Percentiles rank a stretch among this genome's conserved stretches.
Evolutionary conservation across 1,140 invertebrate genomes (phyloP).

Genomic region (Macrosteles quadrilineatus): DNA sequence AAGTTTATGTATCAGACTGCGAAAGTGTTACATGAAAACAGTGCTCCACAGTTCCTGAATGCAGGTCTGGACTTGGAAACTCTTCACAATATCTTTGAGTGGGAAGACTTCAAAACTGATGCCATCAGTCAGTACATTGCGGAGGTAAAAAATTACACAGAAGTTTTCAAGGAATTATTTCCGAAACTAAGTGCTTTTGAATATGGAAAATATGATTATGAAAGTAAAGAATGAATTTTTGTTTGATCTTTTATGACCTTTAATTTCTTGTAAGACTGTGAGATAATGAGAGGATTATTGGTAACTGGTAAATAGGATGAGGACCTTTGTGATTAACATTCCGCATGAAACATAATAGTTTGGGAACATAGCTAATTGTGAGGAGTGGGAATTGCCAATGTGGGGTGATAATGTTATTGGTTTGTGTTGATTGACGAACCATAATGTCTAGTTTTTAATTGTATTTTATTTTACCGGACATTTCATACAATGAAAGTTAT

Average conservation of each 20-base stretch:
- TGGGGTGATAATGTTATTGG: too few species aligned
- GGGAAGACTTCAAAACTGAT: constrained; percentile 6
- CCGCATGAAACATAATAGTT: too few species aligned
- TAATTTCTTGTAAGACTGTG: too few species aligned
- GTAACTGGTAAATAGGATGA: too few species aligned
- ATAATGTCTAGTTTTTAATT: too few species aligned
- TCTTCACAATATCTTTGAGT: neutral
- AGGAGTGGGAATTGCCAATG: too few species aligned
- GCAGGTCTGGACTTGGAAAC: neutral
- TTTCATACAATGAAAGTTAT: too few species aligned
- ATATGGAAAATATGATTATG: constrained; percentile 2
- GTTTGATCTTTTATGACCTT: neutral
- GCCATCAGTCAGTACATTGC: constrained; percentile 2
- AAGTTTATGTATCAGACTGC: constrained; percentile 3
- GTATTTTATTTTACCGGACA: too few species aligned
- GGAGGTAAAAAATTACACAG: neutral
- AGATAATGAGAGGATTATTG: too few species aligned
- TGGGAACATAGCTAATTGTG: too few species aligned
- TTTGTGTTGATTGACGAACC: too few species aligned
- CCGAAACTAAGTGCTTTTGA: neutral
- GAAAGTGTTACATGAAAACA: neutral
- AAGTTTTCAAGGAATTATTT: neutral
- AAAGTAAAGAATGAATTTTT: constrained; percentile 2
- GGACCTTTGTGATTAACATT: too few species aligned
- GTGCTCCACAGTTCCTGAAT: neutral